Percentiles rank a stretch among this genome's conserved stretches.
phyloP scores from a whole-genome alignment of 1,140 invertebrate species.

The Drosophila subobscura region DNA sequence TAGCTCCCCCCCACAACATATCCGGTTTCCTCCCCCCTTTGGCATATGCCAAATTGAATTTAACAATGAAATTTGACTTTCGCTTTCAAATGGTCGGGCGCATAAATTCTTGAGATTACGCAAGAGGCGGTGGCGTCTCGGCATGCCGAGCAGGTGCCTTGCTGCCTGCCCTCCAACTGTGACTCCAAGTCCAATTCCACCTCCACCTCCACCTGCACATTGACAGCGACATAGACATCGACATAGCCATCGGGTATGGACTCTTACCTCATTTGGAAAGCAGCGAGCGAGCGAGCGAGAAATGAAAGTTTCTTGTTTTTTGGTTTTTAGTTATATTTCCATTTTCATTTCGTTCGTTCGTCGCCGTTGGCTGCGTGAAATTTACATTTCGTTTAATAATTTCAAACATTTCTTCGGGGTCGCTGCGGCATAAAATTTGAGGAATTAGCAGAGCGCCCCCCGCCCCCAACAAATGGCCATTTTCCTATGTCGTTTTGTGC shows the following conservation, averaged over 20 bases:
- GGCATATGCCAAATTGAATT: conserved; percentile 32
- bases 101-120: conserved; percentile 76
- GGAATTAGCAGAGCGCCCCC: conserved; percentile 51
- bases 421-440: conserved; percentile 72
- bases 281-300: conserved; percentile 40
- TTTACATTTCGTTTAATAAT: conserved; percentile 81
- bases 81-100: conserved; percentile 66
- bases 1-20: conserved; percentile 13
- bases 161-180: too few species aligned
- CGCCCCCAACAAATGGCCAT: conserved; percentile 28
- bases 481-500: conserved; percentile 30
- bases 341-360: too few species aligned
- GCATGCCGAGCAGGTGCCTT: conserved; percentile 51
- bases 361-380: conserved; percentile 58
- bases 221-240: not conserved
- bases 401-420: conserved; percentile 70
- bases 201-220: not conserved
- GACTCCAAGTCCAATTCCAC: not conserved
- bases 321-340: too few species aligned
- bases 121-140: conserved; percentile 48
- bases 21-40: conserved; percentile 48
- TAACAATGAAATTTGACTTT: conserved; percentile 49
- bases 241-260: not conserved
- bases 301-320: conserved; percentile 61
- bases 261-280: conserved; percentile 71